Evolutionary conservation across 2,797 vertebrate genomes (phyloP).

Genomic region (Xenentodon cancila): DNA sequence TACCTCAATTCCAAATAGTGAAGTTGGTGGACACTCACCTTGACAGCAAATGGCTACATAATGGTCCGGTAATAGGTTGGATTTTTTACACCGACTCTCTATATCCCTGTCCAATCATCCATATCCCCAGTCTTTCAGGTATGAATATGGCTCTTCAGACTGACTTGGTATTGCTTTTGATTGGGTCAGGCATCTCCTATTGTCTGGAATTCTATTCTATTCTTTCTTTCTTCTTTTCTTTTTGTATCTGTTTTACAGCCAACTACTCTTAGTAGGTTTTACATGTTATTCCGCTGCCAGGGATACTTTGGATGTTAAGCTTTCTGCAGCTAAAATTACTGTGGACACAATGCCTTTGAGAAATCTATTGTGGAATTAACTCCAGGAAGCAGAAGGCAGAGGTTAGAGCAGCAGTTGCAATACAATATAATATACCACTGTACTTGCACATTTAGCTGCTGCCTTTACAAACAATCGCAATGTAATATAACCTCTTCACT

Average conservation of each 20-base stretch:
- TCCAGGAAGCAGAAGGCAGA: not conserved
- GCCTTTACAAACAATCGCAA: too few relatives aligned
- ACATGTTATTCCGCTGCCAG: slow-evolving; percentile 21
- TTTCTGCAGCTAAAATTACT: slow-evolving; percentile 9
- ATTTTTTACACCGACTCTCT: slow-evolving; percentile 30
- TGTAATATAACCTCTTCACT: not conserved
- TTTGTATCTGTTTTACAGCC: slow-evolving; percentile 16
- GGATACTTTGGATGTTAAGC: slow-evolving; percentile 15
- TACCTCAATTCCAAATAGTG: too few relatives aligned
- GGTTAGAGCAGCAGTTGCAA: too few relatives aligned
- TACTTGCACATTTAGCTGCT: not conserved
- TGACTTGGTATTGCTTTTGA: slow-evolving; percentile 33
- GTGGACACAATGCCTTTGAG: slow-evolving; percentile 13
- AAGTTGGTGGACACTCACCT: slow-evolving; percentile 21
- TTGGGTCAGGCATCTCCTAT: slow-evolving; percentile 31
- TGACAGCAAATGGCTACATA: slow-evolving; percentile 10
- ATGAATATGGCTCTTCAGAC: slow-evolving; percentile 29
- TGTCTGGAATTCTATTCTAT: slow-evolving; percentile 18
- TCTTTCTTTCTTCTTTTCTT: too few relatives aligned
- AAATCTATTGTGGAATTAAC: slow-evolving; percentile 3
- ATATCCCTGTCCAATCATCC: slow-evolving; percentile 34
- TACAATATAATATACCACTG: not conserved
- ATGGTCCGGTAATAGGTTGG: slow-evolving; percentile 41
- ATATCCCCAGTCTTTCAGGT: slow-evolving; percentile 32
- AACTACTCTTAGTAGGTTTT: slow-evolving; percentile 14